These are phyloP conservation scores for Hassar affinis DNA, from an alignment of 2,113 vertebrate genomes.

Conservation along the genomic window DNA sequence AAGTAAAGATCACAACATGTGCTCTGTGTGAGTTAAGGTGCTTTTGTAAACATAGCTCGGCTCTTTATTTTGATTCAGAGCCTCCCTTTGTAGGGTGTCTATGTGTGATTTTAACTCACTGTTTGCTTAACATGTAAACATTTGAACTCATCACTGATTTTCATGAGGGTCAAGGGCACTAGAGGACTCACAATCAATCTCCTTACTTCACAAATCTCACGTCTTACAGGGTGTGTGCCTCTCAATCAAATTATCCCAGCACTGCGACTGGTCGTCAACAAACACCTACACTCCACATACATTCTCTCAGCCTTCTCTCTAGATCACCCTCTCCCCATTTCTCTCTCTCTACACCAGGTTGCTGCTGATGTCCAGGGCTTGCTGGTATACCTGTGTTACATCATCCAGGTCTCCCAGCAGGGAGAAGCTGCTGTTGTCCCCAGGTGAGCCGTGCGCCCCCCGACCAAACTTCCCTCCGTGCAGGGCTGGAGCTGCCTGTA, in stretches of 20 bases:
- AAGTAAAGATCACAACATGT: conserved; percentile 74
- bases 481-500: conserved; percentile 81
- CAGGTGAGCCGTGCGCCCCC: conserved; percentile 75
- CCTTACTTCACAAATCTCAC: conserved; percentile 45
- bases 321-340: conserved; percentile 1
- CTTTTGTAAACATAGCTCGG: conserved; percentile 73
- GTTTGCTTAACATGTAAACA: conserved; percentile 78
- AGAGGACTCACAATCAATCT: conserved; percentile 60
- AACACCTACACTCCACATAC: conserved; percentile 47
- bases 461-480: conserved; percentile 82
- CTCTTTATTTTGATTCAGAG: conserved; percentile 57
- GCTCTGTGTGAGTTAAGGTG: conserved; percentile 77
- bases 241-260: conserved; percentile 68
- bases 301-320: conserved; percentile 34
- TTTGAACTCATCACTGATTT: conserved; percentile 71
- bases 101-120: conserved; percentile 72
- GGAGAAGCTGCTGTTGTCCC: conserved; percentile 93
- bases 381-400: conserved; percentile 90
- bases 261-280: conserved; percentile 73
- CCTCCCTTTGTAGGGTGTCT: conserved; percentile 63
- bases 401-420: conserved; percentile 91
- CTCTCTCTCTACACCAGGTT: conserved; percentile 76
- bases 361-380: conserved; percentile 86
- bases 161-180: conserved; percentile 58
- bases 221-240: conserved; percentile 38